Base-by-base conservation (phyloP, 1,140 invertebrate species). In the Brachionus plicatilis region DNA sequence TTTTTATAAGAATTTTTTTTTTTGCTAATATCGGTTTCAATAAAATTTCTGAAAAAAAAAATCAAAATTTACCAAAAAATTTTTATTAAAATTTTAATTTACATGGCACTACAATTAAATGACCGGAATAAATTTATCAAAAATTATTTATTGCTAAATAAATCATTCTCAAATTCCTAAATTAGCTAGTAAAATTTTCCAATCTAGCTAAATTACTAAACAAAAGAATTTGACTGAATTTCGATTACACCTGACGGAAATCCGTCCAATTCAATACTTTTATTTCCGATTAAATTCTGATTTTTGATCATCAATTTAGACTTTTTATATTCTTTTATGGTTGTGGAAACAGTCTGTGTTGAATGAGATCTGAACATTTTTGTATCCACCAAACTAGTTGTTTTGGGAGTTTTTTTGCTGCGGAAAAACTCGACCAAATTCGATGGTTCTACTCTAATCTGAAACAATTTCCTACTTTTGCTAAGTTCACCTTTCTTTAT, bases 381-480 rank as follows among this genome's bases (percentile, higher is more conserved):
- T 29, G 14, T 76, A 6, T 29, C n/a, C 72, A 76, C 1, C 60
- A 66, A 66, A 66, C n/a, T 37, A 9, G 33, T 72, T 45, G 37
- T 17, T 72, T 76, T 47, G 0, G 2, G 12, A n/a, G 6, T 20
- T 60, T 76, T 76, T 76, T 50, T 47, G 2, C 33, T 76, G 9
- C 72, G 41, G 24, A 76, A 76, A 76, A 27, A 76, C 29, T 76
- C 72, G n/a, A 50, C 12, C 5, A 76, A 76, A 50, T 76, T 50
- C 7, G 72, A 76, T 24, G 72, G 72, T 29, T 76, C 79, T n/a
- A 68, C 60, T 47, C 43, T 37, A 60, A 82, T 60, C 27, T 60
- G 79, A 82, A 82, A 82, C n/a, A 82, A 82, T 65, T 82, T 76
- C 17, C 45, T 45, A 76, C 14, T 76, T 50, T 76, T 76, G 33